phyloP scores from a whole-genome alignment of 2,888 invertebrate species.

The Halictus quadricinctus region DNA sequence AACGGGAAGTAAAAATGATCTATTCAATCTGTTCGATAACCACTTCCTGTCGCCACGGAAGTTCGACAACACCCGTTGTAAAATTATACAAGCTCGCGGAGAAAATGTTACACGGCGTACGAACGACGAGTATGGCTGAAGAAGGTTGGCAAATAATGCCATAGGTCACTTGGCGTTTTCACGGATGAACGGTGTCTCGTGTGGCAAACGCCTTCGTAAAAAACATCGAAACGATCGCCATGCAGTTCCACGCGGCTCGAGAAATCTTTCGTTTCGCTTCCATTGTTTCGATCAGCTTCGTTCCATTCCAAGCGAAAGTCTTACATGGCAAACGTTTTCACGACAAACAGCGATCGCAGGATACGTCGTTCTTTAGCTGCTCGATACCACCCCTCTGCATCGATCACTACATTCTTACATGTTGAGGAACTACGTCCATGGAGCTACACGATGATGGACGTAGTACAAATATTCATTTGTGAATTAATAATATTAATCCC shows the following conservation, averaged over 20 bases:
- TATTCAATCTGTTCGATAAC: too few species aligned
- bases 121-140: conserved; percentile 36
- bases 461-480: background rate
- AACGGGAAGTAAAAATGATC: too few species aligned
- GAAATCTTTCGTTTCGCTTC: background rate
- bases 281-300: too few species aligned
- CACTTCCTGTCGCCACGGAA: conserved; percentile 6
- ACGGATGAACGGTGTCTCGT: conserved; percentile 49
- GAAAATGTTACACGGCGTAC: conserved; percentile 47
- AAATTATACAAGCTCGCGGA: conserved; percentile 52
- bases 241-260: background rate
- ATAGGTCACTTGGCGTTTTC: conserved; percentile 68
- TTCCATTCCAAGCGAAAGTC: too few species aligned
- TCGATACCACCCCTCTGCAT: background rate
- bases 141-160: conserved; percentile 64
- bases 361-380: background rate
- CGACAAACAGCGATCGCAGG: background rate
- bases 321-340: too few species aligned
- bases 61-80: conserved; percentile 31
- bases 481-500: background rate
- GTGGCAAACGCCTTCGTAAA: conserved; percentile 3
- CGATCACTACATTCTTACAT: background rate
- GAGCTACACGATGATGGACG: background rate
- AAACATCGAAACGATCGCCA: conserved; percentile 14
- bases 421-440: too few species aligned